phyloP scores from a whole-genome alignment of 2,797 vertebrate genomes.

The Sebastiscus tertius region DNA sequence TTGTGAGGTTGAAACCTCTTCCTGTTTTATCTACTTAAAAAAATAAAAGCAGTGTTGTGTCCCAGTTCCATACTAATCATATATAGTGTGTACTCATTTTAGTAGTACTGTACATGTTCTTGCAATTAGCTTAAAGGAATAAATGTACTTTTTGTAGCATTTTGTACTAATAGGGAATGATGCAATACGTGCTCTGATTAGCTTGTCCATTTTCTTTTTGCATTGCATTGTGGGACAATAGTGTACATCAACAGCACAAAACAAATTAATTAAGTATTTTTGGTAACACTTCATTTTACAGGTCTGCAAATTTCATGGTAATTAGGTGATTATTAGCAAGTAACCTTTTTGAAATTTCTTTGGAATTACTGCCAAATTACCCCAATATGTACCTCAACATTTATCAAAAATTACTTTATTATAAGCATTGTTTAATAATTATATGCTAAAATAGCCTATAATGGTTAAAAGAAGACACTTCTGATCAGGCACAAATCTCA shows the following conservation, averaged over 20 bases:
- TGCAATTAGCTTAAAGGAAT: background rate
- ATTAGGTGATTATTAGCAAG: no score
- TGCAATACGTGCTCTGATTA: background rate
- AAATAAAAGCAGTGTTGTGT: background rate
- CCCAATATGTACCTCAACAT: no score
- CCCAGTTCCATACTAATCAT: background rate
- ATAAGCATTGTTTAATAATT: no score
- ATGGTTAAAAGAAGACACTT: no score
- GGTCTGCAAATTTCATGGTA: no score
- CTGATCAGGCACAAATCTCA: no score
- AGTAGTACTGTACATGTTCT: background rate
- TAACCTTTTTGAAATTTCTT: no score
- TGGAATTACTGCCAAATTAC: no score
- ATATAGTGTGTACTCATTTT: background rate
- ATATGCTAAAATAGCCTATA: no score
- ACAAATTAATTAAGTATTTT: no score
- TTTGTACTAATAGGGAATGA: background rate
- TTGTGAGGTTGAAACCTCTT: slow-evolving; percentile 34
- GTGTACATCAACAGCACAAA: background rate
- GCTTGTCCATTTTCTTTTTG: background rate
- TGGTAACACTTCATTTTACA: no score
- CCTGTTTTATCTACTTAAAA: slow-evolving; percentile 16
- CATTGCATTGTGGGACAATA: background rate
- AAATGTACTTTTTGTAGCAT: background rate
- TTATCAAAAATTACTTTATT: no score